A percentile compares a stretch with the other conserved stretches of the same genome.
Conservation (phyloP, 1,140 invertebrate species). For the Leguminivora glycinivorella region DNA sequence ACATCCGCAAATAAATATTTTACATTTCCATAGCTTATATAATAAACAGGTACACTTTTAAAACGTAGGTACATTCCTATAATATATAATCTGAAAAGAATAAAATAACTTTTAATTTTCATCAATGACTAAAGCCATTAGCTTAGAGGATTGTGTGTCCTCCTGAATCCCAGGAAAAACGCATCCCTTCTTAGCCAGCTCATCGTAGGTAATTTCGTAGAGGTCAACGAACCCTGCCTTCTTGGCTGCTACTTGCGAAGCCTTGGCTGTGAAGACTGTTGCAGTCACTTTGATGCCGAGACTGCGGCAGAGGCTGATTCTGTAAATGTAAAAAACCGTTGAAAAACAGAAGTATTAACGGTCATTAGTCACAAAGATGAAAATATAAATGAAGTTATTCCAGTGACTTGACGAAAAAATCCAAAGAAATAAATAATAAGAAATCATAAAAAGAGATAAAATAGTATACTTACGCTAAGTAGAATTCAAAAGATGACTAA, state of each 20-base stretch:
- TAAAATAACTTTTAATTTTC: conserved; percentile 21
- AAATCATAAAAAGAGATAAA: too few species aligned
- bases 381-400: neutral
- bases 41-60: neutral
- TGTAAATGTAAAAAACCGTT: conserved; percentile 44
- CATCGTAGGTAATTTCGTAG: conserved; percentile 67
- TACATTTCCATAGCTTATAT: neutral
- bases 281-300: conserved; percentile 68
- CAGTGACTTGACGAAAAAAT: too few species aligned
- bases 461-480: too few species aligned
- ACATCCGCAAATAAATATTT: neutral
- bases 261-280: conserved; percentile 74
- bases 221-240: conserved; percentile 70
- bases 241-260: conserved; percentile 71
- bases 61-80: neutral
- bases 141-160: conserved; percentile 64
- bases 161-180: conserved; percentile 66
- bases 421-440: too few species aligned
- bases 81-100: neutral
- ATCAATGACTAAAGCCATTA: conserved; percentile 64
- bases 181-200: conserved; percentile 62
- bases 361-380: neutral
- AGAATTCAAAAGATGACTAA: too few species aligned
- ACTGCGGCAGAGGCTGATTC: conserved; percentile 69
- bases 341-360: too few species aligned